These are phyloP conservation scores for Clivina fossor DNA, from an alignment of 2,888 invertebrate species.

Conservation along the genomic window DNA sequence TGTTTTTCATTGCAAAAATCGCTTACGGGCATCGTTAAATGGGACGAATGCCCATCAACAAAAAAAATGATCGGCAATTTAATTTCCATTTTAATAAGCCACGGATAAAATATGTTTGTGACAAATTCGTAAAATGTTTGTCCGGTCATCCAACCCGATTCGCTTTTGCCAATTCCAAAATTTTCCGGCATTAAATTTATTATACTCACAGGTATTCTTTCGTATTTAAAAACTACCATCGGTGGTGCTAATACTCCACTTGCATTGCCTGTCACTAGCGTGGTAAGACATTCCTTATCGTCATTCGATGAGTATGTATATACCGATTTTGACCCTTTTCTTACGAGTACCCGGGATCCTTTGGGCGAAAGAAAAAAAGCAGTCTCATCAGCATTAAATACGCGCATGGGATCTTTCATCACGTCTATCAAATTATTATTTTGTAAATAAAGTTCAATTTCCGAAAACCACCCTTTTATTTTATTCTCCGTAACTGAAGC, in stretches of 20 bases:
- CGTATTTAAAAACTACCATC: slow-evolving; percentile 42
- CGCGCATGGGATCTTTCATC: slow-evolving; percentile 40
- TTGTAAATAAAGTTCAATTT: slow-evolving; percentile 40
- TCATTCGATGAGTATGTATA: slow-evolving; percentile 41
- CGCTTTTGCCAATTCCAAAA: slow-evolving; percentile 50
- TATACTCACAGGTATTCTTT: slow-evolving; percentile 44
- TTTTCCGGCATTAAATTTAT: too few relatives aligned
- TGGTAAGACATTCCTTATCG: slow-evolving; percentile 41
- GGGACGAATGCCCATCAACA: slow-evolving; percentile 50
- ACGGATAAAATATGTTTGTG: slow-evolving; percentile 48
- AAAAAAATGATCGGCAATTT: slow-evolving; percentile 48
- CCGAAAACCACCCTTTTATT: slow-evolving; percentile 43
- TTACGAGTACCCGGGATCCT: slow-evolving; percentile 43
- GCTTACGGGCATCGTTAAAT: slow-evolving; percentile 47
- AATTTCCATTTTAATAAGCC: slow-evolving; percentile 46
- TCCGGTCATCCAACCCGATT: slow-evolving; percentile 52
- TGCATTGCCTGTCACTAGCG: slow-evolving; percentile 39
- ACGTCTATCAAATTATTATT: slow-evolving; percentile 38
- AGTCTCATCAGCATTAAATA: slow-evolving; percentile 48
- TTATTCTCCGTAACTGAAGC: slow-evolving; percentile 42
- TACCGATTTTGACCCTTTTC: slow-evolving; percentile 43
- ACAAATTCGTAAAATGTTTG: slow-evolving; percentile 50
- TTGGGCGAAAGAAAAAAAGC: slow-evolving; percentile 48
- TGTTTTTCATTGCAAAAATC: slow-evolving; percentile 48
- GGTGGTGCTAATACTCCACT: slow-evolving; percentile 32